phyloP scores from a whole-genome alignment of 2,888 invertebrate species.

The Eupithecia dodoneata region DNA sequence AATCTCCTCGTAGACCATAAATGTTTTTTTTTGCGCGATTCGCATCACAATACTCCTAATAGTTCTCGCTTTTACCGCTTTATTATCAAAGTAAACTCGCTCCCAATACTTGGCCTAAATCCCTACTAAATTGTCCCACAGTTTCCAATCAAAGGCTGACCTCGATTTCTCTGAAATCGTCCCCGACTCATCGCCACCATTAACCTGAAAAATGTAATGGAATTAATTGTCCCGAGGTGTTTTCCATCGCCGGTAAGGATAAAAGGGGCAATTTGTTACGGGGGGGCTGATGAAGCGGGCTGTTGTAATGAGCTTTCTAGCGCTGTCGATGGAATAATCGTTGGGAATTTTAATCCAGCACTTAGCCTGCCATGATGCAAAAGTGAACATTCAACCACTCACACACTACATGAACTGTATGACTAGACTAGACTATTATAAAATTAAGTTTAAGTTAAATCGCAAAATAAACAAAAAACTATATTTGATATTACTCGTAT shows the following conservation, averaged over 20 bases:
- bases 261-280: conserved; percentile 56
- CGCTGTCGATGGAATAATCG: background rate
- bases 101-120: conserved; percentile 14
- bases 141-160: conserved; percentile 30
- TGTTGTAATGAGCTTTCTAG: background rate
- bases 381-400: background rate
- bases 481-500: too few relatives aligned
- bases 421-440: too few relatives aligned
- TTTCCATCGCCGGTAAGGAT: conserved; percentile 48
- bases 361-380: background rate
- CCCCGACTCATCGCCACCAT: conserved; percentile 39
- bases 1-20: background rate
- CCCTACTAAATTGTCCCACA: conserved; percentile 11
- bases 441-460: too few relatives aligned
- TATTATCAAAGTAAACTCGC: conserved; percentile 13
- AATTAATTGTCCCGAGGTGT: conserved; percentile 50
- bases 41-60: background rate
- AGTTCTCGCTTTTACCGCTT: background rate
- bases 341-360: background rate
- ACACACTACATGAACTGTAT: background rate
- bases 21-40: background rate
- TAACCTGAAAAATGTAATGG: conserved; percentile 54
- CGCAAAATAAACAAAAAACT: too few relatives aligned
- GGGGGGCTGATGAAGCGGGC: conserved; percentile 1
- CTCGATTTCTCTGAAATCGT: conserved; percentile 23